Base-by-base conservation (phyloP, 2,797 vertebrate species). In the Gouania willdenowi region DNA sequence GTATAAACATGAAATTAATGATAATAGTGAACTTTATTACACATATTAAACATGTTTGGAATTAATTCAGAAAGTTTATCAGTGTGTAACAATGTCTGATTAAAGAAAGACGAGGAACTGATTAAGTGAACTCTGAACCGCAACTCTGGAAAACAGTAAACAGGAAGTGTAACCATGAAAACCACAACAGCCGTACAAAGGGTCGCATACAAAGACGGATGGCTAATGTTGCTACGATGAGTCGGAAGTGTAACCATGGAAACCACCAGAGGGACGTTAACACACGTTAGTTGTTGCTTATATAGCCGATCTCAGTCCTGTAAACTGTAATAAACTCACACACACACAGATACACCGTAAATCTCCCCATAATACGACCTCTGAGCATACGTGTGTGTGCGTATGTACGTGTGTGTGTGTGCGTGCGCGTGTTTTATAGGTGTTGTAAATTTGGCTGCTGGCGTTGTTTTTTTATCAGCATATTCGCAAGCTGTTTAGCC, bases 391-490 rank as follows among this genome's bases (percentile, higher is more conserved):
- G 56, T 43, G 41, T 70, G 62, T 60, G 63, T 64, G 39, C 64
- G 25, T 44, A 6, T 55, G 29, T 58, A 36, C 30, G 43, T 33
- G 30, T 42, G 39, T 39, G 33, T 45, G 26, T 48, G 39, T 32
- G 39, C 33, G 25, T 41, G 26, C 26, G 48, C 50, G 72, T 70
- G 54, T 76, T 85, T 85, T 85, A 85, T 85, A 77, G 80, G 77
- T 75, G 82, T 75, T 79, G 82, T 85, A 85, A 85, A 85, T 85
- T 85, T 79, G 77, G 71, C 80, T 80, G 77, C 77, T 63, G 73
- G 69, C 77, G 77, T 82, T 85, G 82, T 83, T 86, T 84, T 86
- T 84, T 86, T 83, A 86, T 84, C 83, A 86, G 83, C 82, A 84
- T 84, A 84, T 83, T 83, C 74, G 74, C 83, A 86, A 79, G 80